These are phyloP conservation scores for Manis pentadactyla DNA, from an alignment of 2,797 vertebrate genomes.

Conservation along the genomic window DNA sequence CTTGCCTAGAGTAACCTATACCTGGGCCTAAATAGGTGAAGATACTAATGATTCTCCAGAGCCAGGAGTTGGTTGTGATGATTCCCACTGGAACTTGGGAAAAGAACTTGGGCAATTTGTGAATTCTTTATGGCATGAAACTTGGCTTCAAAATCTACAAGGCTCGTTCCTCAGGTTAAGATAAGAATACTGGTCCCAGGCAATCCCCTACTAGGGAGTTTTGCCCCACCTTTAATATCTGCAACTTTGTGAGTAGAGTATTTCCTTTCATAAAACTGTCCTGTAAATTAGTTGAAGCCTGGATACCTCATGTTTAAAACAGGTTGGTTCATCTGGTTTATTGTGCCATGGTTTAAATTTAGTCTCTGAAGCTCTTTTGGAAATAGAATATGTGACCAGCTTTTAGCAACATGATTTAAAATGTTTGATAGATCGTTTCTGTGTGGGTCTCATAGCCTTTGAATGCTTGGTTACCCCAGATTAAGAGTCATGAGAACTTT, in stretches of 20 bases:
- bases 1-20: neutral
- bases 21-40: neutral
- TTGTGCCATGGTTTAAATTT: neutral
- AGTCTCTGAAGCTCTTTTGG: neutral
- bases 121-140: neutral
- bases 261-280: neutral
- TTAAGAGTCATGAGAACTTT: neutral
- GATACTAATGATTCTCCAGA: neutral
- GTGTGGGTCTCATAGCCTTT: neutral
- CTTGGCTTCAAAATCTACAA: neutral
- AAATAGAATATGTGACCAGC: neutral
- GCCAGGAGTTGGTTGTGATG: neutral
- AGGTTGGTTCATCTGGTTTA: neutral
- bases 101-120: neutral
- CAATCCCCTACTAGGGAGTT: neutral
- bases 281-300: neutral
- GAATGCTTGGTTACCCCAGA: neutral
- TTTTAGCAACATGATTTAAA: constrained; percentile 32
- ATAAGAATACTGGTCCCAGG: neutral
- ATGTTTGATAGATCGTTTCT: neutral
- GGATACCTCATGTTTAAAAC: neutral
- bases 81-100: neutral
- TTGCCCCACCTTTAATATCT: neutral
- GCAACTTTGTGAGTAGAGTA: neutral
- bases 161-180: neutral